These are phyloP conservation scores for Ianthella basta DNA, from an alignment of 37 sponge, comb jelly and placozoan species.

Conservation along the genomic window DNA sequence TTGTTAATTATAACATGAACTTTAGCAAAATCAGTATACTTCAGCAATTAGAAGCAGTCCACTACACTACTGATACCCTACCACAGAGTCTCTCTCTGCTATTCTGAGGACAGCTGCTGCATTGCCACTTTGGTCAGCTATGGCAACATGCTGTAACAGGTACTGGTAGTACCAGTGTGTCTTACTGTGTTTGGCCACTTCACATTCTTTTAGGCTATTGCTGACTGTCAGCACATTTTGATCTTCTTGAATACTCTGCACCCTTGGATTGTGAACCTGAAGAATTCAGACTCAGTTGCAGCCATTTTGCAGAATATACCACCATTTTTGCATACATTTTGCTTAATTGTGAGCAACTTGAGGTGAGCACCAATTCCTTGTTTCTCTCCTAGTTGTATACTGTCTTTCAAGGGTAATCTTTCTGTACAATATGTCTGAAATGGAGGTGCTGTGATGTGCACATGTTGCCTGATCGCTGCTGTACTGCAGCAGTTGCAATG, in stretches of 20 bases:
- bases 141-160: no score
- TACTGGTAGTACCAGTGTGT: no score
- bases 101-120: no score
- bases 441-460: no score
- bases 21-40: no score
- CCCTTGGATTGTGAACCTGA: constrained; percentile 70
- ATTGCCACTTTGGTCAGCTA: no score
- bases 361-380: constrained; percentile 39
- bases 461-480: neutral
- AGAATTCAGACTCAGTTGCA: constrained; percentile 37
- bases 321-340: constrained; percentile 62
- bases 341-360: constrained; percentile 79
- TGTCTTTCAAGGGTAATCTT: no score
- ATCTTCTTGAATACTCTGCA: constrained; percentile 70
- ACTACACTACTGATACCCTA: no score
- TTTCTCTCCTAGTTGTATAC: neutral
- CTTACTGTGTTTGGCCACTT: neutral
- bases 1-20: no score
- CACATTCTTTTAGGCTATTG: constrained; percentile 46
- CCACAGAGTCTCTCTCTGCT: no score
- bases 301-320: constrained; percentile 54
- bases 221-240: constrained; percentile 61
- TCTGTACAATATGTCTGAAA: no score
- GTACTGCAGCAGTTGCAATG: neutral
- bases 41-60: no score